Evolutionary conservation across 2,888 invertebrate species (phyloP), one percentile per base, ranked within the genome.

Genomic region (Prosapia bicincta): DNA sequence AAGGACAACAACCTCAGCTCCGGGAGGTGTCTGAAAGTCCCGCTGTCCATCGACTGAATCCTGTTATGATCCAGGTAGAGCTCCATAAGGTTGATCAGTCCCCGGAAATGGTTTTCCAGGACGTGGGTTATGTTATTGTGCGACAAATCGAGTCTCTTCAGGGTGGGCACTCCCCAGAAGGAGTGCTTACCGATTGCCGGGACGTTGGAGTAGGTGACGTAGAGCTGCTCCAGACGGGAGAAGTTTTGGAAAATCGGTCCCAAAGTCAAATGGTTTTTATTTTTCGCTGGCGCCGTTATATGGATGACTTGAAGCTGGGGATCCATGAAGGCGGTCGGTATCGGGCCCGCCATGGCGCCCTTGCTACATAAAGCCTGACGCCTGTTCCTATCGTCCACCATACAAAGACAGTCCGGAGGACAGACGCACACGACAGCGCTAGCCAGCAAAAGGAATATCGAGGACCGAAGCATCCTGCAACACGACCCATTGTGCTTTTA

Each of bases 131-230:
- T 89, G 82, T 92, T 93, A 84, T 95, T 95, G 81, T 89, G 85
- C 1, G 91, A 90, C 70, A 95, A 86, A 84, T 94, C 91, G 80
- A 92, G 85, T n/a, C 86, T 79, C 79, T 85, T 84, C 38, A 89
- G 83, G 3, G 85, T 84, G 6, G 86, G 90, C 0, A 93, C 89
- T 3, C 94, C 94, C 93, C 93, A 94, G 83, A 95, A 93, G 0
- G 93, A 90, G 82, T 93, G 91, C 81, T 91, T 89, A 2, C 93
- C 93, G 78, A 95, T 92, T 26, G 92, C 91, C 23, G 92, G 92
- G 32, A 95, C 85, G 82, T 91, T 91, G 0, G 93, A 93, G 80
- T 90, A 88, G 32, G 88, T 89, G 70, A 94, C 92, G 82, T 90
- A 90, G 13, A 95, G 85, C 84, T 93, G 92, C 83, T 92, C 89